Evolutionary conservation across 2,888 invertebrate species (phyloP), one percentile per base, ranked within the genome.

Genomic region (Diploptera punctata): DNA sequence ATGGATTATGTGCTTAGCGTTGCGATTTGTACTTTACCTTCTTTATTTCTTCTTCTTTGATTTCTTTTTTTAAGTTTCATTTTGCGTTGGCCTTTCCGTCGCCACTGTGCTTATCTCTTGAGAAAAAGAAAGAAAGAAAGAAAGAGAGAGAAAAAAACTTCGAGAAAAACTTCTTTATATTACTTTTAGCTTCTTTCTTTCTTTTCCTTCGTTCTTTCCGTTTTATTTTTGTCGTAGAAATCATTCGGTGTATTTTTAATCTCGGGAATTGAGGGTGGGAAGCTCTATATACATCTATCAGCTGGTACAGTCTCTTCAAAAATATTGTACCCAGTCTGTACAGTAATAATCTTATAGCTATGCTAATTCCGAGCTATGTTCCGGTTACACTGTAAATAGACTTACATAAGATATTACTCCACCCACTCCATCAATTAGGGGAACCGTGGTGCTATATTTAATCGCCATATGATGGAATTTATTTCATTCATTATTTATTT

Each of bases 161-260:
- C 69, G 52, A 68, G 61, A 60, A 73, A 72, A 73, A 73, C 71
- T 74, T 74, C 71, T 74, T 74, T 74, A 71, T 74, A 71, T 71
- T 70, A 73, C 70, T 74, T 74, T 72, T 68, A 71, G 68, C 71
- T 71, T 71, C 68, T 75, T 67, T 52, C 57, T 57, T 47, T 67
- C 44, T 65, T 21, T 52, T 33, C 33, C 57, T 47, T 68, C 57
- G 67, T 71, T 74, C 74, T 72, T 73, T 74, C 71, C 69, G 65
- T 70, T 70, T 73, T 73, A 73, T 73, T 74, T 75, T 74, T 77
- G 71, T 73, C 72, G 70, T 74, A 73, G 73, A 73, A 75, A 73
- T 75, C 73, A 73, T 75, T 76, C 75, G 74, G 73, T 75, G 75
- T 74, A 75, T 73, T 75, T 76, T 76, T 76, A 76, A 76, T 76